Evolutionary conservation across 92 coral and sea anemone genomes (phyloP), one percentile per base, ranked within the genome.

Genomic region (Epizoanthus stellaris): DNA sequence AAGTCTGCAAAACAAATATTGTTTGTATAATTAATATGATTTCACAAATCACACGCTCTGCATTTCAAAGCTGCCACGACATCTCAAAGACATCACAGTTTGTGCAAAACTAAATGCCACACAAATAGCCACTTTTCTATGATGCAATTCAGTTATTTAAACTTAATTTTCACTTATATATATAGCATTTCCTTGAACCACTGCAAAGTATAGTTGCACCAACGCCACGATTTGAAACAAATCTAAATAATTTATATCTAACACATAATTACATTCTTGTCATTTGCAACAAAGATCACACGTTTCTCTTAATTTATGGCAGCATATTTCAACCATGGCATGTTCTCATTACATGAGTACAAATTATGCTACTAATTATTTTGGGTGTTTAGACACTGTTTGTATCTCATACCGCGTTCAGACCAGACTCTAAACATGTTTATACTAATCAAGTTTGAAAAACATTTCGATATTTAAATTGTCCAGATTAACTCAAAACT

Each of bases 281-380:
- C 9, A 45, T 45, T 45, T 45, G 52, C 52, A 67, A 10, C 45
- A 43, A 14, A 66, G 3, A 30, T 34, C 21, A 23, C 42, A 66
- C 6, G 16, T 66, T 68, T 68, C 21, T 7, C 39, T 68, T 68
- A 68, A 68, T 68, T 68, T 68, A 68, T 38, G n/a, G 73, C n/a
- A 30, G 36, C 36, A 30, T 30, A 30, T 1, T 30, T 30, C 36
- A 17, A 38, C n/a, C 56, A 52, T 52, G 56, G 14, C 2, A 19
- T 38, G 11, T 36, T 14, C 73, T 68, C 73, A 68, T 68, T 68
- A 68, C 73, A 68, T 68, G 73, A 38, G 73, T 36, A 17, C 73
- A 68, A 38, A 43, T 38, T 3, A 40, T 34, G 73, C 6, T 43
- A 64, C 23, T 64, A 23, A 23, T 64, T 30, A 30, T 64, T 23